phyloP scores from a whole-genome alignment of 2,888 invertebrate genomes.

The Siphlonurus alternatus region DNA sequence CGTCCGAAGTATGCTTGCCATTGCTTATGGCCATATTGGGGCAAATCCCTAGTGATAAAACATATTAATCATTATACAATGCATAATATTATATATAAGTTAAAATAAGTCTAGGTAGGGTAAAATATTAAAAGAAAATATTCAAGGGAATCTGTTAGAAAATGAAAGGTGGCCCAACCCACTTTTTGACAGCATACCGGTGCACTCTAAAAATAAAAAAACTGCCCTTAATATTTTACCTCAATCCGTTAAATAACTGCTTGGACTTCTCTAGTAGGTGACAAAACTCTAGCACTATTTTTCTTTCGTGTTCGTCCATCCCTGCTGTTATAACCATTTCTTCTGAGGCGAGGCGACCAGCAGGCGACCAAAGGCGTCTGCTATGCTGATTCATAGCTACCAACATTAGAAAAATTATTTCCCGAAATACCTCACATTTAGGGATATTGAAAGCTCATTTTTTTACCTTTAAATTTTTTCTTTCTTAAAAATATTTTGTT shows the following conservation, averaged over 20 bases:
- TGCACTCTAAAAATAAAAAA: neutral
- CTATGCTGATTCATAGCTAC: neutral
- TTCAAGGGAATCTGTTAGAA: neutral
- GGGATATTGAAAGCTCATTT: too few relatives aligned
- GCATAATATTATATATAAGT: neutral
- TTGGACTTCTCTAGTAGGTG: conserved; percentile 93
- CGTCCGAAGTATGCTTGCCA: conserved; percentile 96
- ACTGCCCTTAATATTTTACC: conserved; percentile 34
- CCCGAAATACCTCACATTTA: neutral
- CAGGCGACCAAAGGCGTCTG: neutral
- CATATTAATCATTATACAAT: conserved; percentile 3
- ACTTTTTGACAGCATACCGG: neutral
- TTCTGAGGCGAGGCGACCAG: conserved; percentile 3
- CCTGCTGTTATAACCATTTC: conserved; percentile 49
- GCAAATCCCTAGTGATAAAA: conserved; percentile 61
- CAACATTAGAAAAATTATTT: neutral
- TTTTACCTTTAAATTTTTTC: too few relatives aligned
- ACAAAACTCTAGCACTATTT: conserved; percentile 89
- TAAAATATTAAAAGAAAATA: neutral
- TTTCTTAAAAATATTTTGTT: neutral
- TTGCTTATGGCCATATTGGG: conserved; percentile 92
- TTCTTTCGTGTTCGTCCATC: conserved; percentile 74
- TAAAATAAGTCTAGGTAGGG: too few relatives aligned
- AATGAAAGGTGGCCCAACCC: neutral
- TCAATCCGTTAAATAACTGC: conserved; percentile 88